phyloP scores from a whole-genome alignment of 2,888 invertebrate species.

The Zeuzera pyrina region DNA sequence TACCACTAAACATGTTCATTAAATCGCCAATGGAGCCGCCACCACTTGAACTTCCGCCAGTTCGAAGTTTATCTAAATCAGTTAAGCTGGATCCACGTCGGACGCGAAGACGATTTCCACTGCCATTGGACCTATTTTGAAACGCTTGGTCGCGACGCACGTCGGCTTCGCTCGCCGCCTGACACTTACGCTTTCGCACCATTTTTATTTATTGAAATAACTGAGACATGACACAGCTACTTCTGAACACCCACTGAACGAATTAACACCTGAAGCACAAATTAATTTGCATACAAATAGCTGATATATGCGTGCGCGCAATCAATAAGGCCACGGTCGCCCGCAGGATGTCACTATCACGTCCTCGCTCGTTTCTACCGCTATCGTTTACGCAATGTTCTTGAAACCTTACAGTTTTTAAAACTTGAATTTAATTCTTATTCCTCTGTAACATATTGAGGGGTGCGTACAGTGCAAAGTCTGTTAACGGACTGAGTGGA shows the following conservation, averaged over 20 bases:
- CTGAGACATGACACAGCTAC: conserved; percentile 32
- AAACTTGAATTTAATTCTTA: conserved; percentile 25
- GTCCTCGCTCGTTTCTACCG: conserved; percentile 55
- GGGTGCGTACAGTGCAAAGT: conserved; percentile 54
- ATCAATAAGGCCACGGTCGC: conserved; percentile 68
- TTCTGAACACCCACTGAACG: conserved; percentile 39
- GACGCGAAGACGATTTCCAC: conserved; percentile 70
- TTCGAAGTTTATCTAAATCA: conserved; percentile 78
- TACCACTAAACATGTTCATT: conserved; percentile 85
- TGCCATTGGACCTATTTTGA: conserved; percentile 55
- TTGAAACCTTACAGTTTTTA: conserved; percentile 18
- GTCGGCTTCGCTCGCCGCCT: conserved; percentile 59
- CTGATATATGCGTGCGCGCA: conserved; percentile 42
- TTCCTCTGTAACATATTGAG: conserved; percentile 27
- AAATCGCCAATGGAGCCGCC: conserved; percentile 83
- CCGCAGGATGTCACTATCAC: conserved; percentile 64
- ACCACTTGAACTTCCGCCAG: conserved; percentile 52
- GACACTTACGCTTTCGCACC: conserved; percentile 54
- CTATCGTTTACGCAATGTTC: conserved; percentile 50
- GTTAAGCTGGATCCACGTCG: conserved; percentile 82
- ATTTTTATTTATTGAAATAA: conserved; percentile 25
- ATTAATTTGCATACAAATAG: conserved; percentile 60
- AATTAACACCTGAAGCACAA: conserved; percentile 28
- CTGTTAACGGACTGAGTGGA: conserved; percentile 58
- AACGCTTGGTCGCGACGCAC: conserved; percentile 71